Conservation (phyloP, 1,140 invertebrate genomes). For the Ips typographus region DNA sequence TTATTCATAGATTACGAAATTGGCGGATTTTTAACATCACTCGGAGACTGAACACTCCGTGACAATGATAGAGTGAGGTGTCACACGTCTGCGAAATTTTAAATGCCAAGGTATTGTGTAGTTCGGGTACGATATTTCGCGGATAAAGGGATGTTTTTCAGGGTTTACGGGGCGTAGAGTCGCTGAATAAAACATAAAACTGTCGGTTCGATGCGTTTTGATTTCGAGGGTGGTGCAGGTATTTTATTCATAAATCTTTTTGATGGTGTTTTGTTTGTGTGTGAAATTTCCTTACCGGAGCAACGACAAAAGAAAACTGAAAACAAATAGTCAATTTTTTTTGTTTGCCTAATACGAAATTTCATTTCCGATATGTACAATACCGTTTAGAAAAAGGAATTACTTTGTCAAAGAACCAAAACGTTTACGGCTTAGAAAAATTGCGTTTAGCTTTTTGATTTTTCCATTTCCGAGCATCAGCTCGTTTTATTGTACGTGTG, state of each 20-base stretch:
- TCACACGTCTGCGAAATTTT: conserved; percentile 31
- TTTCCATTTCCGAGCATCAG: conserved; percentile 12
- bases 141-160: conserved; percentile 28
- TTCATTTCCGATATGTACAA: too few relatives aligned
- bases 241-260: too few relatives aligned
- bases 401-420: too few relatives aligned
- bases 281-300: background rate
- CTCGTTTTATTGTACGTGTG: conserved; percentile 1
- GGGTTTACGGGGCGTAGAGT: conserved; percentile 10
- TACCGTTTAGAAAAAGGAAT: too few relatives aligned
- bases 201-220: conserved; percentile 1
- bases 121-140: conserved; percentile 17
- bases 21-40: conserved; percentile 30
- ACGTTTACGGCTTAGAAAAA: too few relatives aligned
- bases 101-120: conserved; percentile 28
- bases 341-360: background rate
- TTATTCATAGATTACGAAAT: conserved; percentile 41
- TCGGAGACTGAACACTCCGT: conserved; percentile 24
- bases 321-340: background rate
- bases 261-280: background rate
- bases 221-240: background rate
- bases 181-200: conserved; percentile 27
- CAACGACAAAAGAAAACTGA: background rate
- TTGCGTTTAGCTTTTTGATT: background rate
- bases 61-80: conserved; percentile 35